Evolutionary conservation across 2,888 invertebrate species (phyloP).

Genomic region (Cataglyphis cursor): DNA sequence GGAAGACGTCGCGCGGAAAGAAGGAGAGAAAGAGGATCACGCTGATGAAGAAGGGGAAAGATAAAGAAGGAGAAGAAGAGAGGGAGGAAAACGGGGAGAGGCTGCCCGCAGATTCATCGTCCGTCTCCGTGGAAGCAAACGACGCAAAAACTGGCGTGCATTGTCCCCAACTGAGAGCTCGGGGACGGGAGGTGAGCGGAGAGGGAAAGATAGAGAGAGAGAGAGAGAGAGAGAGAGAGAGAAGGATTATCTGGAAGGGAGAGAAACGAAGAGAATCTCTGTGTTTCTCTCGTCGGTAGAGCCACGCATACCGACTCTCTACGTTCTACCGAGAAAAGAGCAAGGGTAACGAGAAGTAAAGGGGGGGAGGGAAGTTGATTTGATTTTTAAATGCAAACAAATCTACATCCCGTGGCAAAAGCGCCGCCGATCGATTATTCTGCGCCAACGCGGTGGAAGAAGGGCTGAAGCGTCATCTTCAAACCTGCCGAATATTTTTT

Average conservation of each 20-base stretch:
- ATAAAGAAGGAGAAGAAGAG: conserved; percentile 68
- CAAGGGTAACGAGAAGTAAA: conserved; percentile 35
- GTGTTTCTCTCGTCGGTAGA: conserved; percentile 66
- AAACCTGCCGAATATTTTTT: conserved; percentile 71
- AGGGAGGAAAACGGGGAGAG: conserved; percentile 62
- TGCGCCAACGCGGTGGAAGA: conserved; percentile 43
- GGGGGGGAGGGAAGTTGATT: conserved; percentile 76
- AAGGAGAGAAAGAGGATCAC: conserved; percentile 37
- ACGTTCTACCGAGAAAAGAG: conserved; percentile 73
- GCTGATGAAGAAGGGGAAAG: conserved; percentile 51
- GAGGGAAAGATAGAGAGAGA: conserved; percentile 49
- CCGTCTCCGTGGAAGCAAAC: conserved; percentile 83
- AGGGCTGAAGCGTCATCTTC: conserved; percentile 63
- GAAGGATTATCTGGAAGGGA: conserved; percentile 44
- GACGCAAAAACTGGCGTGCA: conserved; percentile 86
- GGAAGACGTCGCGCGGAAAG: conserved; percentile 45
- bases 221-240: conserved; percentile 54
- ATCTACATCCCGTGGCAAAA: conserved; percentile 86
- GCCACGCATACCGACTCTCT: conserved; percentile 82
- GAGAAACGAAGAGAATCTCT: conserved; percentile 57
- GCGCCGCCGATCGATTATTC: conserved; percentile 81
- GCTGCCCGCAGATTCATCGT: conserved; percentile 70
- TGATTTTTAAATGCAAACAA: conserved; percentile 87
- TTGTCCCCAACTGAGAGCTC: conserved; percentile 80
- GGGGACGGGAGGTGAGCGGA: conserved; percentile 62